Conservation (phyloP, 2,888 invertebrate species). For the Tenthredo scrophulariae region DNA sequence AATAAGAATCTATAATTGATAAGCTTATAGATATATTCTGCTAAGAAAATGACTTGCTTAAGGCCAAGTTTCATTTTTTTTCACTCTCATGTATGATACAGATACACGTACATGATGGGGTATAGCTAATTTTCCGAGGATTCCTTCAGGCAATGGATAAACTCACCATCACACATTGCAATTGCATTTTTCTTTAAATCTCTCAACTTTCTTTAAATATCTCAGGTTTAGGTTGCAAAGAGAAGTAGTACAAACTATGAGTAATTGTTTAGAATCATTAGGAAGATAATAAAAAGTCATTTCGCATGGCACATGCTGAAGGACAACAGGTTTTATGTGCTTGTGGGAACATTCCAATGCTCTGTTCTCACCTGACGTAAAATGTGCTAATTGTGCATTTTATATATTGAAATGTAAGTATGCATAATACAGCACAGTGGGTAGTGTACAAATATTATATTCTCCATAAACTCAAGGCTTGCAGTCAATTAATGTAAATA, state of each 20-base stretch:
- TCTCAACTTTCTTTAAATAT: background rate
- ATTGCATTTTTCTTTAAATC: background rate
- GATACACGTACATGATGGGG: background rate
- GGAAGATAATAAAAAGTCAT: background rate
- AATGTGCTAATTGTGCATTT: constrained; percentile 29
- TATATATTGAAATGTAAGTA: background rate
- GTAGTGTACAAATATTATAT: background rate
- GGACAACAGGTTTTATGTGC: constrained; percentile 23
- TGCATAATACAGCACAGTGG: background rate
- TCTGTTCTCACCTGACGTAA: constrained; percentile 19
- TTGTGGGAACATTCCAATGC: constrained; percentile 22
- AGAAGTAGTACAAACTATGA: constrained; percentile 14
- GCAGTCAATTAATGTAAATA: background rate
- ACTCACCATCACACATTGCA: background rate
- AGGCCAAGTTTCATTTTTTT: background rate
- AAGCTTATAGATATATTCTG: background rate
- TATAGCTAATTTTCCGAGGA: background rate
- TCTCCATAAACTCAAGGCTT: background rate
- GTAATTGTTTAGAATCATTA: background rate
- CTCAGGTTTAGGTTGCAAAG: background rate
- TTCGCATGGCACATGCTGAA: constrained; percentile 12
- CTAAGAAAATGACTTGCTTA: too few species aligned
- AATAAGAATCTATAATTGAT: background rate
- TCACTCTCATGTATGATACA: background rate
- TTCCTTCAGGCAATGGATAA: background rate